phyloP scores from a whole-genome alignment of 2,797 vertebrate genomes.

The Acrocephalus scirpaceus region DNA sequence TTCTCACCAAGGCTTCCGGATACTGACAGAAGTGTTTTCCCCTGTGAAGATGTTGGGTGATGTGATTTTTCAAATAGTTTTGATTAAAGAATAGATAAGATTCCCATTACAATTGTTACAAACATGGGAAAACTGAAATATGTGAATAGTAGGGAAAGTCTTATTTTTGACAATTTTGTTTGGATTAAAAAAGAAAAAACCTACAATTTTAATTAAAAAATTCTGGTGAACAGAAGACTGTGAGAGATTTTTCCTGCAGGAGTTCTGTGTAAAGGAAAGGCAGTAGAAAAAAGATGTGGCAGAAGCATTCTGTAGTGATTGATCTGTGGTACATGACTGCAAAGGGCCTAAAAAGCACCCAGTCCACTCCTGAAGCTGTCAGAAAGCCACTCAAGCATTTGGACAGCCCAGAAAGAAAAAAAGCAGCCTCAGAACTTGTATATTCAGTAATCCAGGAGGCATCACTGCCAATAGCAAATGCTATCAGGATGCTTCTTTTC shows the following conservation, averaged over 20 bases:
- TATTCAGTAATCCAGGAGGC: background rate
- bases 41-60: background rate
- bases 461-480: background rate
- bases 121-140: background rate
- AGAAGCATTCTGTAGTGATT: background rate
- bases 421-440: background rate
- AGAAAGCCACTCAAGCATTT: background rate
- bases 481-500: background rate
- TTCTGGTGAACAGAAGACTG: background rate
- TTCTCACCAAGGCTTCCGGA: background rate
- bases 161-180: background rate
- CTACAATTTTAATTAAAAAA: background rate
- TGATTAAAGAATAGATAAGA: background rate
- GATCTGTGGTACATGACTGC: background rate
- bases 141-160: background rate
- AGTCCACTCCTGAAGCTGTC: background rate
- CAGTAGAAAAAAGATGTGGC: background rate
- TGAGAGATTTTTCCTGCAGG: background rate
- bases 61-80: constrained; percentile 26
- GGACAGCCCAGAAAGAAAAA: background rate
- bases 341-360: background rate
- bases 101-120: background rate
- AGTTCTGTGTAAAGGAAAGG: background rate
- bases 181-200: background rate
- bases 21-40: background rate